These are phyloP conservation scores for Himalopsyche kuldschensis DNA, from an alignment of 2,888 invertebrate genomes.

Conservation along the genomic window DNA sequence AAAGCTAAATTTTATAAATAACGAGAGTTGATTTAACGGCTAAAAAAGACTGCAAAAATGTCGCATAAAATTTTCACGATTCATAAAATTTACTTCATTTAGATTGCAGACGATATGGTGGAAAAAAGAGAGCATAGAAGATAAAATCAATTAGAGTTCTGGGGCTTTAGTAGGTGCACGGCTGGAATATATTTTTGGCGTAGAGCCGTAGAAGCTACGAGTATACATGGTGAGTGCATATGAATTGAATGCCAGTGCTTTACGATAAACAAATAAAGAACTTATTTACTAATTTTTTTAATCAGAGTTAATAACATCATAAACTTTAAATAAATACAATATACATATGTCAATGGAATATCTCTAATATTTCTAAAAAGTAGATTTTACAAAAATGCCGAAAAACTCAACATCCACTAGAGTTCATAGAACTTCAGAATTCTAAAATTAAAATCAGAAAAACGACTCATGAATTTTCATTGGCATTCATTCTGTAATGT, in stretches of 20 bases:
- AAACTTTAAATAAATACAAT: too few relatives aligned
- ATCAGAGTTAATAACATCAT: too few relatives aligned
- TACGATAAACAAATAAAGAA: too few relatives aligned
- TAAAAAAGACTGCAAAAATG: not conserved
- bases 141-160: not conserved
- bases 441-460: too few relatives aligned
- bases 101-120: not conserved
- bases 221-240: not conserved
- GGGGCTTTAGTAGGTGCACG: not conserved
- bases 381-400: too few relatives aligned
- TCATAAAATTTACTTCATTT: not conserved
- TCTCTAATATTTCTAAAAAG: too few relatives aligned
- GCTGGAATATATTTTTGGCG: not conserved
- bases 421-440: too few relatives aligned
- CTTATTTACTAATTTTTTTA: too few relatives aligned
- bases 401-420: too few relatives aligned
- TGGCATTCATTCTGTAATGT: too few relatives aligned
- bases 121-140: not conserved
- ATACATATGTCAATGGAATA: too few relatives aligned
- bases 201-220: not conserved
- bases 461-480: too few relatives aligned
- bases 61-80: not conserved
- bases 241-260: not conserved
- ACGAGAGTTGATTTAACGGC: not conserved
- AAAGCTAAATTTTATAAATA: not conserved